Conservation (phyloP, 1,140 invertebrate genomes). For the Dysdera silvatica region DNA sequence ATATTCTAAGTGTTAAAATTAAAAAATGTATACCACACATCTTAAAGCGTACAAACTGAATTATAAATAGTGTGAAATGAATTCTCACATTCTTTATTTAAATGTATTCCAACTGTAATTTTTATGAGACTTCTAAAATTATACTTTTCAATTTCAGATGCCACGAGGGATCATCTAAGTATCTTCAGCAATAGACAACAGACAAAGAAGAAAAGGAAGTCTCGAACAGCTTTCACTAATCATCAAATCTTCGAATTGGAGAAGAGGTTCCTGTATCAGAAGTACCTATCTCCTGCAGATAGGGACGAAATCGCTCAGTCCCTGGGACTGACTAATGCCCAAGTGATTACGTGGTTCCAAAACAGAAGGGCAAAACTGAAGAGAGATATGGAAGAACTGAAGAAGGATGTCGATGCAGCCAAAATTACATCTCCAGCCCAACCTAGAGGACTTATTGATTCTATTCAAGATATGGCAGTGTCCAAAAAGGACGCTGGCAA, state of each 20-base stretch:
- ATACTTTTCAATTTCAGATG: conserved; percentile 18
- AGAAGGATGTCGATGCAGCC: conserved; percentile 90
- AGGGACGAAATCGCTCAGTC: conserved; percentile 90
- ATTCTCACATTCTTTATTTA: too few species aligned
- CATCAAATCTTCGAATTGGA: conserved; percentile 97
- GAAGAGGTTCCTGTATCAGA: conserved; percentile 93
- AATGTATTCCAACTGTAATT: too few species aligned
- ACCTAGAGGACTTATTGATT: neutral
- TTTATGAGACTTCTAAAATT: too few species aligned
- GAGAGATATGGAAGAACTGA: conserved; percentile 93
- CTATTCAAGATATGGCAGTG: too few species aligned
- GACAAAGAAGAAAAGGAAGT: conserved; percentile 95
- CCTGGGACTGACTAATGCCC: conserved; percentile 86
- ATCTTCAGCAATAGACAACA: conserved; percentile 74
- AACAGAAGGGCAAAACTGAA: conserved; percentile 94
- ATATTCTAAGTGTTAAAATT: too few species aligned
- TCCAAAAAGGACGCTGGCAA: too few species aligned
- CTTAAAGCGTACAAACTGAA: too few species aligned
- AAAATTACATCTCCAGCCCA: conserved; percentile 52
- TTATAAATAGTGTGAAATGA: too few species aligned
- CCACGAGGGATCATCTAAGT: conserved; percentile 20
- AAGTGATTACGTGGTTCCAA: conserved; percentile 98
- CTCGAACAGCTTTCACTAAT: conserved; percentile 94
- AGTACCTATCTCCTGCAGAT: conserved; percentile 93
- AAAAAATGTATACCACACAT: too few species aligned